A percentile compares a stretch with the other conserved stretches of the same genome.
These are phyloP conservation scores for Melanotaenia duboulayi DNA, from an alignment of 2,113 vertebrate species.

Conservation along the genomic window DNA sequence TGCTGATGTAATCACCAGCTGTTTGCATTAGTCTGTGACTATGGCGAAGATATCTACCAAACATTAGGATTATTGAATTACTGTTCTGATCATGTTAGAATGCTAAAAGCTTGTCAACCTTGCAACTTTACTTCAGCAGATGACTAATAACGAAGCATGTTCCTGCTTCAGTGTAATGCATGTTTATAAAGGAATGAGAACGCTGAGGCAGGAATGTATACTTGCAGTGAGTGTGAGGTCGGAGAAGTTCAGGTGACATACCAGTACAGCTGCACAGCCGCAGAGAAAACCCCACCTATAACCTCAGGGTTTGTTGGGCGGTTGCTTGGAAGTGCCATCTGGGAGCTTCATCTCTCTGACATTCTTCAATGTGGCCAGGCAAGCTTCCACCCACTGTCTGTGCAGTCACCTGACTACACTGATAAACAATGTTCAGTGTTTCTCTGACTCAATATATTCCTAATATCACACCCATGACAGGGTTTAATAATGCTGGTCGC, in stretches of 20 bases:
- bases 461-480: neutral
- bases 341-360: constrained; percentile 76
- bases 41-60: neutral
- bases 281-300: constrained; percentile 65
- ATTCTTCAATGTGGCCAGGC: constrained; percentile 54
- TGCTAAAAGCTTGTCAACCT: too few relatives aligned
- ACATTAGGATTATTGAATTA: neutral
- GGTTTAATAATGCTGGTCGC: constrained; percentile 13
- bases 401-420: constrained; percentile 31
- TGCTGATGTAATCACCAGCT: constrained; percentile 5
- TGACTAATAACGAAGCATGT: neutral
- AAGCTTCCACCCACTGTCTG: constrained; percentile 48
- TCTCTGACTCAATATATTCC: constrained; percentile 14
- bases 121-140: neutral
- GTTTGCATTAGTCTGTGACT: neutral
- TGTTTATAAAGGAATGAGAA: constrained; percentile 18
- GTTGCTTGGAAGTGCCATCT: constrained; percentile 82
- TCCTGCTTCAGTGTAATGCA: constrained; percentile 4
- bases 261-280: constrained; percentile 62
- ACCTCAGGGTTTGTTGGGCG: constrained; percentile 72
- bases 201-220: neutral
- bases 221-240: constrained; percentile 56
- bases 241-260: constrained; percentile 76
- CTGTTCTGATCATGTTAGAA: too few relatives aligned
- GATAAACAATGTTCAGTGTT: constrained; percentile 4